These are phyloP conservation scores for Garra rufa DNA, from an alignment of 2,113 vertebrate genomes.

Conservation along the genomic window DNA sequence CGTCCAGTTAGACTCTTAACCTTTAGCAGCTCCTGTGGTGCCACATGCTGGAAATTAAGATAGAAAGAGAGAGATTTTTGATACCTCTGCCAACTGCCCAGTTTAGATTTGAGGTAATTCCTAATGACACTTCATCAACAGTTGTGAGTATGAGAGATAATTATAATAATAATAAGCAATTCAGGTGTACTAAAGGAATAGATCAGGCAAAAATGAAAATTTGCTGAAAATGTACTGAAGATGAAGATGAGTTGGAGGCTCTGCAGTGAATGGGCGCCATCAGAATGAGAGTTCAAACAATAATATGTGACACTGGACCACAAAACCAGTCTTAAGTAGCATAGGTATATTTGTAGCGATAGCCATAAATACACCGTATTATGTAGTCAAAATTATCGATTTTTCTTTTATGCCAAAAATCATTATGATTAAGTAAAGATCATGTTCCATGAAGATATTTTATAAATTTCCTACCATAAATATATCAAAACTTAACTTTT, in stretches of 20 bases:
- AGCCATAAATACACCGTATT: no score
- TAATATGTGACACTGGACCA: no score
- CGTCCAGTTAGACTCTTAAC: conserved; percentile 9
- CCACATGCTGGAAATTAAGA: conserved; percentile 17
- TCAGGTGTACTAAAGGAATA: background rate
- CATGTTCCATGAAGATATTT: no score
- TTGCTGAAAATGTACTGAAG: background rate
- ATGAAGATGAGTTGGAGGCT: background rate
- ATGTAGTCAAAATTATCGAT: no score
- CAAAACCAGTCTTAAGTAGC: no score
- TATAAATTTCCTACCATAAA: no score
- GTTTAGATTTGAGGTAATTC: background rate
- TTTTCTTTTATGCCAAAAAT: no score
- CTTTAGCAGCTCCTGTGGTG: conserved; percentile 20
- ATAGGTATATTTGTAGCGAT: no score
- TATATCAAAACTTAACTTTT: no score
- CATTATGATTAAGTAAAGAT: no score
- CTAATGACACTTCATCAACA: background rate
- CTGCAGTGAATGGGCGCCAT: background rate
- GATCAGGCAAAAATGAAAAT: background rate
- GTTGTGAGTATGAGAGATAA: background rate
- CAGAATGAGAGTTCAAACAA: background rate
- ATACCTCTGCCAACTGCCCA: background rate
- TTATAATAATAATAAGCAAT: background rate
- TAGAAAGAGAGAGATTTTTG: background rate